phyloP scores from a whole-genome alignment of 2,113 vertebrate genomes.

The Meriones unguiculatus region DNA sequence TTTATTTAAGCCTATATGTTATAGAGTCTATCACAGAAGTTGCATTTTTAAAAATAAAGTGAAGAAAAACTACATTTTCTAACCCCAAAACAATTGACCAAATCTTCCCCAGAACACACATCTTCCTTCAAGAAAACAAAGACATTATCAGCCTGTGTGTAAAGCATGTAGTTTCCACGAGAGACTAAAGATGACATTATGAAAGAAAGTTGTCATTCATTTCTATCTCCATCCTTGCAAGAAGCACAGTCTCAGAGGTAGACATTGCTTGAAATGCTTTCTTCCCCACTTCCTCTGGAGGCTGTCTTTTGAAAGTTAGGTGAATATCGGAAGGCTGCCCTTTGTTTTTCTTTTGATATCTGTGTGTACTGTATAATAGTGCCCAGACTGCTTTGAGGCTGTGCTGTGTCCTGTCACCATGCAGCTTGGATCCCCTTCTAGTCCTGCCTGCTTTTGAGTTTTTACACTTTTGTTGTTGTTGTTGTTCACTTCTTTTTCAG shows the following conservation, averaged over 20 bases:
- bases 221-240: slow-evolving; percentile 73
- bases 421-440: slow-evolving; percentile 59
- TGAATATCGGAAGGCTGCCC: slow-evolving; percentile 79
- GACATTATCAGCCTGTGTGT: background rate
- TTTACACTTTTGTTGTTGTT: slow-evolving; percentile 52
- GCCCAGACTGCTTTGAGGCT: slow-evolving; percentile 71
- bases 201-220: slow-evolving; percentile 78
- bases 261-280: slow-evolving; percentile 57
- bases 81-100: background rate
- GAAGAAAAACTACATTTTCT: background rate
- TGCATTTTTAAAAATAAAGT: background rate
- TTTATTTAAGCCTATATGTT: slow-evolving; percentile 18
- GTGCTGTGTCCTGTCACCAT: slow-evolving; percentile 64
- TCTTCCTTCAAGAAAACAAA: background rate
- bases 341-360: slow-evolving; percentile 84
- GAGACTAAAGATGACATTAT: slow-evolving; percentile 16
- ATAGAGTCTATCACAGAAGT: background rate
- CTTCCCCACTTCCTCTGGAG: slow-evolving; percentile 63
- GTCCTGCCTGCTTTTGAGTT: slow-evolving; percentile 70
- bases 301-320: slow-evolving; percentile 82
- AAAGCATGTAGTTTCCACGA: background rate
- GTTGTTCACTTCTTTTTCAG: slow-evolving; percentile 67
- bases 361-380: slow-evolving; percentile 55
- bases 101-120: background rate
- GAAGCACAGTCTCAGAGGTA: slow-evolving; percentile 70